Percentiles rank a stretch among this genome's conserved stretches.
Conservation (phyloP, 2,888 invertebrate species). For the Morpho achilles region DNA sequence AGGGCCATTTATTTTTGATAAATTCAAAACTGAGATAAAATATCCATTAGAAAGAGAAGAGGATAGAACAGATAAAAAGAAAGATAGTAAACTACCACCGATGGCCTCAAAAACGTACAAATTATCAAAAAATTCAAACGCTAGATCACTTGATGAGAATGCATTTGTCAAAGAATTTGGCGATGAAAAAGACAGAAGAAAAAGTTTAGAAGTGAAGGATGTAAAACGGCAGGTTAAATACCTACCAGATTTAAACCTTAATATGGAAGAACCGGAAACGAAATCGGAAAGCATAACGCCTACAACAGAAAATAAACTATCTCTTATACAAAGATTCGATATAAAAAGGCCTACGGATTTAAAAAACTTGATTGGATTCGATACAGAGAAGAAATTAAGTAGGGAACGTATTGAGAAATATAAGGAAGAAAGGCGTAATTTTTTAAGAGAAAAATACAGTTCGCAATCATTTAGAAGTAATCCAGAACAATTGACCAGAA, state of each 20-base stretch:
- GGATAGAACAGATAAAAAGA: conserved; percentile 45
- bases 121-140: conserved; percentile 81
- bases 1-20: conserved; percentile 77
- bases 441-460: conserved; percentile 91
- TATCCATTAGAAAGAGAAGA: conserved; percentile 57
- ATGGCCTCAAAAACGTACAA: conserved; percentile 79
- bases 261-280: conserved; percentile 48
- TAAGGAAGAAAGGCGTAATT: conserved; percentile 92
- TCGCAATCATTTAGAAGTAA: conserved; percentile 88
- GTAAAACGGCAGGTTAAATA: conserved; percentile 80
- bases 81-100: conserved; percentile 76
- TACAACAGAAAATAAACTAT: conserved; percentile 81
- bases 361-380: conserved; percentile 56
- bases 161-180: conserved; percentile 85
- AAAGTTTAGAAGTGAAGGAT: conserved; percentile 81
- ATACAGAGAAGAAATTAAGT: conserved; percentile 81
- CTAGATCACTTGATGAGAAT: conserved; percentile 85
- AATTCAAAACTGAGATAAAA: conserved; percentile 65
- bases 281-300: conserved; percentile 71
- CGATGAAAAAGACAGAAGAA: conserved; percentile 70
- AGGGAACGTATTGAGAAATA: conserved; percentile 93
- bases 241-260: conserved; percentile 65
- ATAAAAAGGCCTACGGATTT: conserved; percentile 49
- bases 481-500: conserved; percentile 70
- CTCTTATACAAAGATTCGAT: conserved; percentile 75